phyloP scores from a whole-genome alignment of 1,140 invertebrate species.

The Chrysopa pallens region DNA sequence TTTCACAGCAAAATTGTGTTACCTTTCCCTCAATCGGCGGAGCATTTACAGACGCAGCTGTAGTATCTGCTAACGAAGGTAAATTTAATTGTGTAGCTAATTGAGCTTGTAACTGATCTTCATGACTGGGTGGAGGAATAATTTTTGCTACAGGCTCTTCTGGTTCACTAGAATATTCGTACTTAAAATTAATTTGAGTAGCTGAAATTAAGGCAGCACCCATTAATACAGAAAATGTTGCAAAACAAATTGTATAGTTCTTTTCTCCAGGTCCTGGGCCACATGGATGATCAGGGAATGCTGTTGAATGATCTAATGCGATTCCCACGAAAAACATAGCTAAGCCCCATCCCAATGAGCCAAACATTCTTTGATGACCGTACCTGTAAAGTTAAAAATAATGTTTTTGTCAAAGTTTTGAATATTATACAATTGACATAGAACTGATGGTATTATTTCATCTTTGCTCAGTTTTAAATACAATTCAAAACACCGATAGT shows the following conservation, averaged over 20 bases:
- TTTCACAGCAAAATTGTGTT: conserved; percentile 1
- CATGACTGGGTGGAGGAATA: conserved; percentile 28
- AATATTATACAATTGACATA: background rate
- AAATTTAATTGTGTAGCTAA: conserved; percentile 62
- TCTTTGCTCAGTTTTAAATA: too few relatives aligned
- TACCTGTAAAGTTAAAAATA: conserved; percentile 35
- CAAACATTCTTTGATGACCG: conserved; percentile 95
- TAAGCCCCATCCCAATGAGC: conserved; percentile 92
- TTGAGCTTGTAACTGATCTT: conserved; percentile 63
- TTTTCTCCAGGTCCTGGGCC: conserved; percentile 75
- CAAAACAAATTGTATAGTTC: conserved; percentile 98
- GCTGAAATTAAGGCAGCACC: conserved; percentile 83
- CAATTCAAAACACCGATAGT: too few relatives aligned
- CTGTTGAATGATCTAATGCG: conserved; percentile 90
- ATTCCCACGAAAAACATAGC: conserved; percentile 98
- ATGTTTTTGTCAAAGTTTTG: background rate
- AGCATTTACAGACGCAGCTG: conserved; percentile 23
- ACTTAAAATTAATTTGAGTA: conserved; percentile 74
- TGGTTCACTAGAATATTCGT: conserved; percentile 32
- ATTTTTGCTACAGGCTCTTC: conserved; percentile 19
- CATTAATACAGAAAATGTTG: conserved; percentile 94
- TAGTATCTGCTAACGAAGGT: conserved; percentile 51
- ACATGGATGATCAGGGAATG: conserved; percentile 79
- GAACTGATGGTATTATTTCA: too few relatives aligned
- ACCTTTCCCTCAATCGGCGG: conserved; percentile 38